A percentile compares a stretch with the other conserved stretches of the same genome.
Conservation (phyloP, 2,888 invertebrate species). For the Trichogramma evanescens region DNA sequence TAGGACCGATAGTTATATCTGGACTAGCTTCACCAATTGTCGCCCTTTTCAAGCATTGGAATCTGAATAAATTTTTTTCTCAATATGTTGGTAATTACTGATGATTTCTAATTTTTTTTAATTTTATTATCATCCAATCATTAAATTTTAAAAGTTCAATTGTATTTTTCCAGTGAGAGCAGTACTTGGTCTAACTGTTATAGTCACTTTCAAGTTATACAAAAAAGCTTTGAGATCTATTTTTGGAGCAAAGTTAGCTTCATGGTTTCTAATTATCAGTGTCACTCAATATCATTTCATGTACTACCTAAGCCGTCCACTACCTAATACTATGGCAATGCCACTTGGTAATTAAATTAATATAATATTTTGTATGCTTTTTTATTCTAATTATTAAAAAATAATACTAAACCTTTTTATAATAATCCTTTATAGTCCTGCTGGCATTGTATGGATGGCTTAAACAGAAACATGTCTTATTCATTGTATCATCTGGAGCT, state of each 20-base stretch:
- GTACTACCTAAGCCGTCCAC: slow-evolving; percentile 88
- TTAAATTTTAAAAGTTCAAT: slow-evolving; percentile 23
- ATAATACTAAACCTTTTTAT: slow-evolving; percentile 3
- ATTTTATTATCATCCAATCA: neutral
- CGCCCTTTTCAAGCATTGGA: slow-evolving; percentile 58
- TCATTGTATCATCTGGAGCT: slow-evolving; percentile 78
- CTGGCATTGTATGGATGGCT: slow-evolving; percentile 82
- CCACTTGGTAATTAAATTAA: slow-evolving; percentile 65
- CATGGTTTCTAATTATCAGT: slow-evolving; percentile 79
- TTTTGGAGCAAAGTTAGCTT: slow-evolving; percentile 70
- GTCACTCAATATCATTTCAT: slow-evolving; percentile 95
- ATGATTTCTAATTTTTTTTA: neutral
- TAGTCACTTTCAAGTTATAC: slow-evolving; percentile 67
- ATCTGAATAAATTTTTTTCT: slow-evolving; percentile 75
- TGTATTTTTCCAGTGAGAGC: slow-evolving; percentile 66
- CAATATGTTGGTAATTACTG: slow-evolving; percentile 75
- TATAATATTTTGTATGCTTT: neutral
- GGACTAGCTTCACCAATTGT: slow-evolving; percentile 71
- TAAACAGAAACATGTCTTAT: slow-evolving; percentile 63
- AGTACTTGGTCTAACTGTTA: slow-evolving; percentile 68
- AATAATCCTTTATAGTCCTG: slow-evolving; percentile 61
- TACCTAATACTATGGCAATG: slow-evolving; percentile 92
- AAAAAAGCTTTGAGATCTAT: slow-evolving; percentile 66
- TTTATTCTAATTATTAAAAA: neutral
- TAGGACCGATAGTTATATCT: slow-evolving; percentile 82